Percentiles rank a stretch among this genome's conserved stretches.
phyloP scores from a whole-genome alignment of 2,888 invertebrate genomes.

The Hemithea aestivaria region DNA sequence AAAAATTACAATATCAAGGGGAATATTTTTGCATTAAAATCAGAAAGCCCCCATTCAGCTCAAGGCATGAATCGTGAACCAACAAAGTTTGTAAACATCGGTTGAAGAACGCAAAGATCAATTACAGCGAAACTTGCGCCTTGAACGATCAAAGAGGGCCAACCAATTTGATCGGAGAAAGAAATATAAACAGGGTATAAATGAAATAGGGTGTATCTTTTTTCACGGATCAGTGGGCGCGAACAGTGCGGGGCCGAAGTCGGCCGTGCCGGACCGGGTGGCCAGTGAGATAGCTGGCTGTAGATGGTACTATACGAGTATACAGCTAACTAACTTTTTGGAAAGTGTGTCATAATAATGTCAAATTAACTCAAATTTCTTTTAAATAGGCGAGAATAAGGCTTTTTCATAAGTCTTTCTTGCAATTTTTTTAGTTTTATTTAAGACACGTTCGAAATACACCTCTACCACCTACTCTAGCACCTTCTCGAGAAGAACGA shows the following conservation, averaged over 20 bases:
- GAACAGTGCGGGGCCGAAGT: constrained; percentile 49
- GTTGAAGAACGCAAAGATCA: constrained; percentile 8
- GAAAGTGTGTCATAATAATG: too few relatives aligned
- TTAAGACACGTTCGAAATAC: too few relatives aligned
- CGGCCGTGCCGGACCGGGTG: constrained; percentile 11
- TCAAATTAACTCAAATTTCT: too few relatives aligned
- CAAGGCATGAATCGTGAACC: too few relatives aligned
- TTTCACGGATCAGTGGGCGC: constrained; percentile 57
- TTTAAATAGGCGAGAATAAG: too few relatives aligned
- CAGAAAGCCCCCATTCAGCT: too few relatives aligned
- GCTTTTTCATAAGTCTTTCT: too few relatives aligned
- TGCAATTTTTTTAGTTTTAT: too few relatives aligned
- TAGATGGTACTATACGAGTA: not conserved
- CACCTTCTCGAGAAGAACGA: too few relatives aligned
- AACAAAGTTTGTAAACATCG: not conserved
- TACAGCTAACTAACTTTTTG: not conserved
- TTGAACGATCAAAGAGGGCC: constrained; percentile 17
- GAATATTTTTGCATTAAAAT: too few relatives aligned
- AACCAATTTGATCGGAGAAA: constrained; percentile 15
- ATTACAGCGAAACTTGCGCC: constrained; percentile 10
- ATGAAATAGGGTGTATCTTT: constrained; percentile 62
- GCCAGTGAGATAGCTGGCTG: constrained; percentile 12
- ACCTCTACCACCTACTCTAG: too few relatives aligned
- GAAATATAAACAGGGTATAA: constrained; percentile 33
- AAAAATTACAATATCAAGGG: too few relatives aligned